phyloP scores from a whole-genome alignment of 2,888 invertebrate genomes.

The Epistrophella euchroma region DNA sequence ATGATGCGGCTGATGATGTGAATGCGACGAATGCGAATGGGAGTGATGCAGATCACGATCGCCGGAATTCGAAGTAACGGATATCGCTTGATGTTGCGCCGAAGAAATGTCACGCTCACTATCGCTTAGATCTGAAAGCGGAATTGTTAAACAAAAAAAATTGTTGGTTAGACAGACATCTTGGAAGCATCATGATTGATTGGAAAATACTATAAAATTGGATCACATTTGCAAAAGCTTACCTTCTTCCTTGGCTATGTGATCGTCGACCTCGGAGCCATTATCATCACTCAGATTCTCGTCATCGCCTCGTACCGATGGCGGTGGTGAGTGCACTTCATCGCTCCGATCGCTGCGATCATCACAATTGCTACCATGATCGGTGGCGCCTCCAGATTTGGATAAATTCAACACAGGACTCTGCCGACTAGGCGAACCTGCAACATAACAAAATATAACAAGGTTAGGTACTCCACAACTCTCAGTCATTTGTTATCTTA shows the following conservation, averaged over 20 bases:
- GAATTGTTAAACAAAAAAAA: conserved; percentile 1
- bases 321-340: conserved; percentile 85
- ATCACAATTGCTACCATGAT: conserved; percentile 88
- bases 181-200: not conserved
- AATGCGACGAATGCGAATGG: conserved; percentile 71
- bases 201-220: not conserved
- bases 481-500: conserved; percentile 83
- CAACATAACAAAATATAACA: conserved; percentile 53
- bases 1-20: conserved; percentile 75
- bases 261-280: conserved; percentile 92
- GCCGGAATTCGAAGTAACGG: conserved; percentile 72
- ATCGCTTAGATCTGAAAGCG: conserved; percentile 81
- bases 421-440: conserved; percentile 92
- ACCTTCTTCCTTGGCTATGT: conserved; percentile 90
- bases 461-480: conserved; percentile 1
- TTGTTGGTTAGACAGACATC: not conserved
- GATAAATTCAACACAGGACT: conserved; percentile 96
- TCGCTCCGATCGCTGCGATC: conserved; percentile 87
- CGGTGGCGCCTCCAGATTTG: conserved; percentile 90
- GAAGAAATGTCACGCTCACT: conserved; percentile 83
- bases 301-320: conserved; percentile 88
- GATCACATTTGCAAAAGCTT: conserved; percentile 77
- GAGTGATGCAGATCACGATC: conserved; percentile 76
- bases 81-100: conserved; percentile 79
- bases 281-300: conserved; percentile 93